Evolutionary conservation across 2,888 invertebrate genomes (phyloP), one percentile per base, ranked within the genome.

Genomic region (Leptinotarsa rubiginosa): DNA sequence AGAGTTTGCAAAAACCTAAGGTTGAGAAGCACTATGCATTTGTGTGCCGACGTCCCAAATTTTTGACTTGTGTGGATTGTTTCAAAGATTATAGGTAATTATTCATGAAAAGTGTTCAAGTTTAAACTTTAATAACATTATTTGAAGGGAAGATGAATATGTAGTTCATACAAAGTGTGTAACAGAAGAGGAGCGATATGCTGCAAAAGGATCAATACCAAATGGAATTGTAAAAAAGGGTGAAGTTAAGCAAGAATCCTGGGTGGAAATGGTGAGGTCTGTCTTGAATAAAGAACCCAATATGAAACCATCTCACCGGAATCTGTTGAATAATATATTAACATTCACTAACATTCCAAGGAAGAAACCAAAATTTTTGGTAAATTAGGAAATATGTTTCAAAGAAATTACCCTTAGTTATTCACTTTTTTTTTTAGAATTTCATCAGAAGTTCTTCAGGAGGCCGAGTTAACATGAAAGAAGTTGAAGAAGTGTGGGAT

Each of bases 31-130:
- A 98, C 88, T 95, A 94, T 85, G 90, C 91, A 79, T 91, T 91
- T 69, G 91, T 91, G 85, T 97, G 97, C 70, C 90, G 90, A 79
- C 89, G 89, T 16, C 90, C 90, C 67, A 91, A 93, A 78, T 92
- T 92, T 81, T 88, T 97, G 64, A 95, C 97, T 1, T 98, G 98
- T 87, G 94, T 98, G 87, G 98, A 98, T 86, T 98, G 98, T 86
- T 92, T 94, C 69, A 96, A 96, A 87, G 97, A 97, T 87, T 98
- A 96, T 88, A 87, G 90, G 94, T 94, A 88, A 91, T 90, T 85
- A 66, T 66, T 47, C 5, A 49, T 47, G 47, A 54, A 16, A 22
- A 18, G 22, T 12, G 59, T 64, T 41, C 65, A 22, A 74, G 54
- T 25, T 66, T n/a, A 69, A 47, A 41, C 41, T 54, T 70, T 18